phyloP scores from a whole-genome alignment of 2,888 invertebrate species.

The Lycia hirtaria region DNA sequence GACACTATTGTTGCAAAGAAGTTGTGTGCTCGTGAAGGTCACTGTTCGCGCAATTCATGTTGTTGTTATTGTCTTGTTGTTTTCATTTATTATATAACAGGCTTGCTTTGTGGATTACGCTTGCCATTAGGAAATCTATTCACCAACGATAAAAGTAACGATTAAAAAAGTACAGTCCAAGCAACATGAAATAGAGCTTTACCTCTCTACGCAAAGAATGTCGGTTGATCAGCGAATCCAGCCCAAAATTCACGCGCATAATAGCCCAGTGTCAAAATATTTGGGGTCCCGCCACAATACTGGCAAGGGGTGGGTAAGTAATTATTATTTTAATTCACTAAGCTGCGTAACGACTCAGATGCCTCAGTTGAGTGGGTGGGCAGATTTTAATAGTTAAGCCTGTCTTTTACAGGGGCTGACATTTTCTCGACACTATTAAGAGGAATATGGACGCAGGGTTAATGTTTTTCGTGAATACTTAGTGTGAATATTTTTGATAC shows the following conservation, averaged over 20 bases:
- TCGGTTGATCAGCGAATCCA: conserved; percentile 27
- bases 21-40: too few relatives aligned
- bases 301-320: conserved; percentile 44
- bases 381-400: conserved; percentile 26
- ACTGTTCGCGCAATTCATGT: too few relatives aligned
- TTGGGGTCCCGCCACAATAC: conserved; percentile 53
- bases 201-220: conserved; percentile 23
- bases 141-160: too few relatives aligned
- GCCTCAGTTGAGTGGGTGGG: conserved; percentile 34
- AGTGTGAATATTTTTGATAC: too few relatives aligned
- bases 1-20: too few relatives aligned
- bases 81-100: too few relatives aligned
- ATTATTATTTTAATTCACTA: conserved; percentile 60
- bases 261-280: conserved; percentile 52
- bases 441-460: neutral
- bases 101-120: too few relatives aligned
- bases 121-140: too few relatives aligned
- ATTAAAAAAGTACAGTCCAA: too few relatives aligned
- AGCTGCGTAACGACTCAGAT: conserved; percentile 36
- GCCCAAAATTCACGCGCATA: conserved; percentile 23
- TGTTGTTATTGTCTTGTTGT: too few relatives aligned
- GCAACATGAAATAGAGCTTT: neutral
- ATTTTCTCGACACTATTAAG: conserved; percentile 9
- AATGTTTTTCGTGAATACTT: neutral
- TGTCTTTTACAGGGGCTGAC: conserved; percentile 18